Evolutionary conservation across 2,888 invertebrate species (phyloP).

Genomic region (Callinectes sapidus): DNA sequence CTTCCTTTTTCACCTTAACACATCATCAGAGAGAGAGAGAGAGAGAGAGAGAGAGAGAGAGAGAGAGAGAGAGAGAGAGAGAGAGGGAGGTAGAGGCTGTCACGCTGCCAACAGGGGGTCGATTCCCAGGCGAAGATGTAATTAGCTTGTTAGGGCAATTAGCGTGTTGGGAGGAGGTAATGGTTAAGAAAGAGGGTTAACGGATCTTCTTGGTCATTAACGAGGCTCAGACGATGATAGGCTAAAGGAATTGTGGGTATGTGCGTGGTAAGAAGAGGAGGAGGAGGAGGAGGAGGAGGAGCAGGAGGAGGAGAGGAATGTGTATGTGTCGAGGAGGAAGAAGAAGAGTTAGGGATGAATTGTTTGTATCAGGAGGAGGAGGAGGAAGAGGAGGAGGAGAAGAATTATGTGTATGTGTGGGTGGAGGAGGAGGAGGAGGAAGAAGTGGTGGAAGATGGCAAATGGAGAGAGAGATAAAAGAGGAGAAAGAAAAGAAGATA

Average conservation of each 20-base stretch:
- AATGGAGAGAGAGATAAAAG: background rate
- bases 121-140: constrained; percentile 44
- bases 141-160: constrained; percentile 60
- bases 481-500: no score
- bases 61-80: constrained; percentile 8
- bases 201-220: background rate
- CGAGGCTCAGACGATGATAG: background rate
- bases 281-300: background rate
- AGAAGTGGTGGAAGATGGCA: background rate
- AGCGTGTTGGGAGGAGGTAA: constrained; percentile 17
- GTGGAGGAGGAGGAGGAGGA: background rate
- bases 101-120: constrained; percentile 51
- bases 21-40: background rate
- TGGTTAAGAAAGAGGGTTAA: constrained; percentile 21
- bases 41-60: no score
- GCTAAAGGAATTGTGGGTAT: background rate
- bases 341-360: background rate
- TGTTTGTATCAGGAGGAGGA: background rate
- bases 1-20: background rate
- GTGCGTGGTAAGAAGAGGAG: background rate
- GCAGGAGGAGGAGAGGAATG: background rate
- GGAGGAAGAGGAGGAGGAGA: background rate
- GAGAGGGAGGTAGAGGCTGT: constrained; percentile 25
- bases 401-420: background rate
- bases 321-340: background rate